Conservation (phyloP, 2,113 vertebrate genomes). For the Chaetodon trifascialis region DNA sequence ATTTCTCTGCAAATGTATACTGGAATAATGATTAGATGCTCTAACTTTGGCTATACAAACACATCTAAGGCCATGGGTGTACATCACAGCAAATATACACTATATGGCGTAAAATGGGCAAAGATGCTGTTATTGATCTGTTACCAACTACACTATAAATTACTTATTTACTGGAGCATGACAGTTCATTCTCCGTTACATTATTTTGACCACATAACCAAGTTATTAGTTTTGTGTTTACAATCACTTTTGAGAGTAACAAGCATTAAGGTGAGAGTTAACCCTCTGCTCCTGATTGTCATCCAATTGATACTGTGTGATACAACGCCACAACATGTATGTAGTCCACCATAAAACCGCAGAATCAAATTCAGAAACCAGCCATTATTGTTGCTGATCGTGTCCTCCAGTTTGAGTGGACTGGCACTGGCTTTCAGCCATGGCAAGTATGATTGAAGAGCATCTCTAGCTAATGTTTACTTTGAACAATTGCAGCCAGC, state of each 20-base stretch:
- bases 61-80: not conserved
- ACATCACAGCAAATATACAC: conserved; percentile 1
- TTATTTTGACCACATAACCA: not conserved
- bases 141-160: not conserved
- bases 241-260: not conserved
- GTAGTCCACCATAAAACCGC: not conserved
- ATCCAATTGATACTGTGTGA: conserved; percentile 5
- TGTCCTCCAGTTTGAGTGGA: not conserved
- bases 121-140: not conserved
- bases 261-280: not conserved
- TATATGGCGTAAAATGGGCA: not conserved
- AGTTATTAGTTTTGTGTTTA: not conserved
- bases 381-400: not conserved
- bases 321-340: conserved; percentile 18
- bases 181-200: not conserved
- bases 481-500: conserved; percentile 25
- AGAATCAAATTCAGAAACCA: conserved; percentile 1
- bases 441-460: conserved; percentile 3
- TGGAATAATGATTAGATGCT: not conserved
- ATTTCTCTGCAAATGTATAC: conserved; percentile 29
- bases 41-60: not conserved
- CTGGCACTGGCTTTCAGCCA: not conserved
- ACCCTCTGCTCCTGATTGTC: not conserved
- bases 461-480: conserved; percentile 49
- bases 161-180: not conserved